Evolutionary conservation across 2,888 invertebrate species (phyloP).

Genomic region (Thyatira batis): DNA sequence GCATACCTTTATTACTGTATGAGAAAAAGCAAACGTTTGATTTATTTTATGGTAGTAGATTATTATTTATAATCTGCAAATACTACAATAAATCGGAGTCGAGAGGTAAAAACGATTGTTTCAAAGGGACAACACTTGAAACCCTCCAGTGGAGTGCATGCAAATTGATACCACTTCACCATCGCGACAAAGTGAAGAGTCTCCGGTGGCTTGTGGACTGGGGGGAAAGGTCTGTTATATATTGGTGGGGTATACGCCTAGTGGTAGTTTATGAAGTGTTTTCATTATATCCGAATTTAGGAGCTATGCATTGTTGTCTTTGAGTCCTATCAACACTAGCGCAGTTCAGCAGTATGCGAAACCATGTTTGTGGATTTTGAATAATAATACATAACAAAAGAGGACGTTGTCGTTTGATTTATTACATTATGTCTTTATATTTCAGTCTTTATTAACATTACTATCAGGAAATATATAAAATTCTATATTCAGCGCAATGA

Average conservation of each 20-base stretch:
- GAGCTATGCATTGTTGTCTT: no score
- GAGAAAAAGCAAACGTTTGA: no score
- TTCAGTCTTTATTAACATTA: no score
- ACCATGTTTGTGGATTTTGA: no score
- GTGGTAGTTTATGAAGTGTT: neutral
- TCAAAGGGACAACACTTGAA: slow-evolving; percentile 69
- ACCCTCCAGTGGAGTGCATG: slow-evolving; percentile 61
- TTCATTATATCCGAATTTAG: neutral
- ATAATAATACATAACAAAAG: no score
- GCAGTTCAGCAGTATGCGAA: no score
- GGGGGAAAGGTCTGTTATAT: neutral
- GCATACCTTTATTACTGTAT: no score
- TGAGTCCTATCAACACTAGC: no score
- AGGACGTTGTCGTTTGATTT: no score
- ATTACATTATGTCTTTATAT: no score
- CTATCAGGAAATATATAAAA: no score
- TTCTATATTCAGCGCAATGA: no score
- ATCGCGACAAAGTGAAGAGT: slow-evolving; percentile 53
- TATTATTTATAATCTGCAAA: slow-evolving; percentile 6
- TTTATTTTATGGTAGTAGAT: neutral
- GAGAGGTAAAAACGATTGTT: slow-evolving; percentile 65
- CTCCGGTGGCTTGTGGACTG: neutral
- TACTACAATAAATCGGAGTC: slow-evolving; percentile 34
- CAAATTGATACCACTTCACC: slow-evolving; percentile 72
- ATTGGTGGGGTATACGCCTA: neutral